Conservation (phyloP, 1,140 invertebrate genomes). For the Daktulosphaira vitifoliae region DNA sequence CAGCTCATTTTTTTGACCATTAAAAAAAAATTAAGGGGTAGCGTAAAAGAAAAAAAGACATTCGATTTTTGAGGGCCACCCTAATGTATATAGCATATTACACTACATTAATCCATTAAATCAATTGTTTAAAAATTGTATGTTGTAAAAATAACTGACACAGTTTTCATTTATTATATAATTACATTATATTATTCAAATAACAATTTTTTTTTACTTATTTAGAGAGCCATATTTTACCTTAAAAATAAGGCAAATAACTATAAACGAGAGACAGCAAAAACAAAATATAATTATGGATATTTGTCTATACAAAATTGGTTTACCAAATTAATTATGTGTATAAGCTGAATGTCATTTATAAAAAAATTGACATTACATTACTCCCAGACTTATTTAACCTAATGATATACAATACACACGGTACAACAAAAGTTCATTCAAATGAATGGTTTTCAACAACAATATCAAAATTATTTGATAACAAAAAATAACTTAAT, state of each 20-base stretch:
- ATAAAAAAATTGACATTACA: slow-evolving; percentile 4
- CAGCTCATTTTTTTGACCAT: too few relatives aligned
- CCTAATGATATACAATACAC: slow-evolving; percentile 12
- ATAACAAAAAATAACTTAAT: neutral
- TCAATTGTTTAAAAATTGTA: too few relatives aligned
- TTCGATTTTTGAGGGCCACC: too few relatives aligned
- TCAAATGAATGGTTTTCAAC: slow-evolving; percentile 10
- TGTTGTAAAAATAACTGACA: too few relatives aligned
- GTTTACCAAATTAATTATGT: slow-evolving; percentile 6
- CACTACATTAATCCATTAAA: too few relatives aligned
- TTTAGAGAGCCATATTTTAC: neutral
- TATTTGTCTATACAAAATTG: slow-evolving; percentile 21
- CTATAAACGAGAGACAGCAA: slow-evolving; percentile 21
- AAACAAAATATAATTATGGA: slow-evolving; percentile 21
- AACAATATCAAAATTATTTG: neutral
- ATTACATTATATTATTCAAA: slow-evolving; percentile 30
- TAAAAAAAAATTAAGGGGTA: too few relatives aligned
- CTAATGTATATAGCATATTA: too few relatives aligned
- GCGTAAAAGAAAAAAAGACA: too few relatives aligned
- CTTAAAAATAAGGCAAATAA: slow-evolving; percentile 12
- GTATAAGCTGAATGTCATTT: slow-evolving; percentile 24
- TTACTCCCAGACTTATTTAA: slow-evolving; percentile 11
- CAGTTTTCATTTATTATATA: too few relatives aligned
- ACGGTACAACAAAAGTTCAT: neutral
- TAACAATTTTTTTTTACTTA: slow-evolving; percentile 22